These are phyloP conservation scores for Psephotus haematonotus DNA, from an alignment of 2,113 vertebrate species.

Conservation along the genomic window DNA sequence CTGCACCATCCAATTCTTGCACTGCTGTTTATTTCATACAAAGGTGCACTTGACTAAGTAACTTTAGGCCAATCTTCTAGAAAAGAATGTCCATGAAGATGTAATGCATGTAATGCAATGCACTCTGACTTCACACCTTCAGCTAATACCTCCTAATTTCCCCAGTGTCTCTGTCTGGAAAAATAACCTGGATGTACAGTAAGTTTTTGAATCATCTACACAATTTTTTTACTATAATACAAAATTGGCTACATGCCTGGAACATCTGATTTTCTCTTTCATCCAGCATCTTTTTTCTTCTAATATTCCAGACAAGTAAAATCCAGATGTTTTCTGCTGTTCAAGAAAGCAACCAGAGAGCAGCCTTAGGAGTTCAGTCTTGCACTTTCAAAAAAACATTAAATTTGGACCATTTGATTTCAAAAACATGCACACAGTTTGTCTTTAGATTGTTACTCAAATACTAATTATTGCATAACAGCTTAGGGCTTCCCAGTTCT, in stretches of 20 bases:
- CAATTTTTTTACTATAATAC: background rate
- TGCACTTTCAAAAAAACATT: background rate
- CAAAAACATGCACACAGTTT: background rate
- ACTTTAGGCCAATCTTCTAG: background rate
- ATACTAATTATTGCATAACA: background rate
- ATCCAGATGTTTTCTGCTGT: slow-evolving; percentile 19
- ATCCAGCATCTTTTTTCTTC: background rate
- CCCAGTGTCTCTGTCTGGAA: slow-evolving; percentile 1
- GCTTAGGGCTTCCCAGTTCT: background rate
- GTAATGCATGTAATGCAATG: background rate
- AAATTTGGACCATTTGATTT: background rate
- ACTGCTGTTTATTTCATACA: background rate
- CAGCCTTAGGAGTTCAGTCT: background rate
- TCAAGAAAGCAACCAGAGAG: background rate
- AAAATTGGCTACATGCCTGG: slow-evolving; percentile 5
- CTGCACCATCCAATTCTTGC: background rate
- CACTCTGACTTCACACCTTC: slow-evolving; percentile 2
- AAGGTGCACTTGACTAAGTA: background rate
- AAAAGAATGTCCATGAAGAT: background rate
- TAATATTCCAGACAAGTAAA: slow-evolving; percentile 2
- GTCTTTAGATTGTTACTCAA: background rate
- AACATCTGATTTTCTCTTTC: slow-evolving; percentile 25
- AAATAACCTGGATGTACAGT: slow-evolving; percentile 3
- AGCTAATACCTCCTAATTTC: slow-evolving; percentile 25
- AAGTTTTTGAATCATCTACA: background rate